These are phyloP conservation scores for Bombus terrestris DNA, from an alignment of 1,140 invertebrate species.

Conservation along the genomic window DNA sequence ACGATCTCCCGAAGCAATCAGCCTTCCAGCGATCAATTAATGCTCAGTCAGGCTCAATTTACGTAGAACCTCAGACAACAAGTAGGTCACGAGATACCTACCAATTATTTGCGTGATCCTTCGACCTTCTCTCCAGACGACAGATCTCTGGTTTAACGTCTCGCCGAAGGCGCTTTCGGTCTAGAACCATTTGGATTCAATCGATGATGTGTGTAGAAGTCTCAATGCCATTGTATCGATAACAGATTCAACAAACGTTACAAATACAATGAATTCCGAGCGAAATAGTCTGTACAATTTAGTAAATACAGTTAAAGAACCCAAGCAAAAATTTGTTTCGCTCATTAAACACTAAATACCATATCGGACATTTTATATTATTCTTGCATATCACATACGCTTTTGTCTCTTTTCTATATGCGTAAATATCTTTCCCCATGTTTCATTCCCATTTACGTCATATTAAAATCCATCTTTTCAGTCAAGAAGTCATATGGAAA, in stretches of 20 bases:
- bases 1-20: slow-evolving; percentile 25
- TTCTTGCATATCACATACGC: neutral
- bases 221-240: neutral
- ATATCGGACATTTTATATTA: neutral
- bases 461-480: neutral
- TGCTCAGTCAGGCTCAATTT: slow-evolving; percentile 17
- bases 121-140: neutral
- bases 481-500: neutral
- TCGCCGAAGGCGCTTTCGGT: neutral
- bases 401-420: too few relatives aligned
- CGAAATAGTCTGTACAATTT: neutral
- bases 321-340: neutral
- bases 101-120: slow-evolving; percentile 24
- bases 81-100: slow-evolving; percentile 16
- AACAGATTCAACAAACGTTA: neutral
- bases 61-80: slow-evolving; percentile 19
- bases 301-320: too few relatives aligned
- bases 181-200: neutral
- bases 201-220: neutral
- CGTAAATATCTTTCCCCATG: too few relatives aligned
- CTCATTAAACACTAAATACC: neutral
- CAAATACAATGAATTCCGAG: neutral
- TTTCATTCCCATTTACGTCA: neutral
- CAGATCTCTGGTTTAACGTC: neutral
- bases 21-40: slow-evolving; percentile 35